Percentiles rank a stretch among this genome's conserved stretches.
phyloP scores from a whole-genome alignment of 2,888 invertebrate genomes.

The Orchesella flavescens region DNA sequence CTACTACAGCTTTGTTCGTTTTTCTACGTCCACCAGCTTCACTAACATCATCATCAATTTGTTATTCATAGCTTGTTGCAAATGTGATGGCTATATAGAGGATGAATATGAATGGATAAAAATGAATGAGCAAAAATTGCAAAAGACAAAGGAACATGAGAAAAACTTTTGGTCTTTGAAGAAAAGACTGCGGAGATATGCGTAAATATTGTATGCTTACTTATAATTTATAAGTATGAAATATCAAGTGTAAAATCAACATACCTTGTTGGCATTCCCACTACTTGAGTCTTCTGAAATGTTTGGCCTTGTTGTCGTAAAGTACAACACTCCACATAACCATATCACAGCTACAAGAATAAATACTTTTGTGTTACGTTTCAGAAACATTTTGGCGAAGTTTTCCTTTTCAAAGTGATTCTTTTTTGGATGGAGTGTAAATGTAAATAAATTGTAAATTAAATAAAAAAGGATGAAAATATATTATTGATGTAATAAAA shows the following conservation, averaged over 20 bases:
- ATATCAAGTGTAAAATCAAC: not conserved
- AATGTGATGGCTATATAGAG: too few relatives aligned
- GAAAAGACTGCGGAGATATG: too few relatives aligned
- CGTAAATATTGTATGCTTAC: too few relatives aligned
- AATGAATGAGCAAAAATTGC: too few relatives aligned
- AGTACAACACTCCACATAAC: slow-evolving; percentile 71
- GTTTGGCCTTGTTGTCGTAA: slow-evolving; percentile 69
- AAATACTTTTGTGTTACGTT: slow-evolving; percentile 71
- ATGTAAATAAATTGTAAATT: not conserved
- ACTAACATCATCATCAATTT: too few relatives aligned
- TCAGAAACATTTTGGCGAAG: slow-evolving; percentile 68
- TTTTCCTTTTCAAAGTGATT: not conserved
- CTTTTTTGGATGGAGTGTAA: slow-evolving; percentile 20
- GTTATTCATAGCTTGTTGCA: too few relatives aligned
- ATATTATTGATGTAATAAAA: not conserved
- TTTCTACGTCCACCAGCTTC: slow-evolving; percentile 22
- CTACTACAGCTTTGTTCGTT: slow-evolving; percentile 18
- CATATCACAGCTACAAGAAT: slow-evolving; percentile 70
- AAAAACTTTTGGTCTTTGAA: too few relatives aligned
- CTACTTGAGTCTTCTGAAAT: slow-evolving; percentile 58
- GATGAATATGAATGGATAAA: too few relatives aligned
- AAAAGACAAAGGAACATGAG: too few relatives aligned
- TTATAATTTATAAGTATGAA: too few relatives aligned
- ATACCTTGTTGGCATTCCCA: slow-evolving; percentile 67
- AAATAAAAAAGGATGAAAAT: not conserved